Evolutionary conservation across 2,113 vertebrate genomes (phyloP).

Genomic region (Gavia stellata): DNA sequence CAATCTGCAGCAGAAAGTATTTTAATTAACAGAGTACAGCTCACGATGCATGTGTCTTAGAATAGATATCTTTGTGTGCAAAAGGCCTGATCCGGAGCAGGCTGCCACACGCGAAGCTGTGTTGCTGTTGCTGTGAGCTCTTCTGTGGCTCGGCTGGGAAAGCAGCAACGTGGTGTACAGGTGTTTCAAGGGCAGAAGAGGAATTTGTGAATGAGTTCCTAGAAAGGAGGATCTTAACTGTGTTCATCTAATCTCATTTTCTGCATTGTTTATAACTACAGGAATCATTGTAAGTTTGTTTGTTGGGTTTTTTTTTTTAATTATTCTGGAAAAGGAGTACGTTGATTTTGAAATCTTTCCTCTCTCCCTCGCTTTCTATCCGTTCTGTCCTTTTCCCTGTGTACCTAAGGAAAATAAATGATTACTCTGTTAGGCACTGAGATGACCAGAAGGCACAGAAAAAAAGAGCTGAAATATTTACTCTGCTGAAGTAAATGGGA

Average conservation of each 20-base stretch:
- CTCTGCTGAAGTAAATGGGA: conserved; percentile 15
- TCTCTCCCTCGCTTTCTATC: neutral
- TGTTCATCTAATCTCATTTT: neutral
- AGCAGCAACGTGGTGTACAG: neutral
- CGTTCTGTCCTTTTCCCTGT: neutral
- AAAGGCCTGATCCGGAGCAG: neutral
- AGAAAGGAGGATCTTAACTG: neutral
- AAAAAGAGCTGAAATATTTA: conserved; percentile 36
- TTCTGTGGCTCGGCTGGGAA: neutral
- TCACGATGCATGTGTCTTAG: neutral
- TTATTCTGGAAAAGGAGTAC: neutral
- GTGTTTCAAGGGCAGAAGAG: conserved; percentile 17
- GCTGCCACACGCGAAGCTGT: accelerated
- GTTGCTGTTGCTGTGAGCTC: neutral
- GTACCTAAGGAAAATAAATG: conserved; percentile 3
- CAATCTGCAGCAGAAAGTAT: neutral
- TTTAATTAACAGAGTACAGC: neutral
- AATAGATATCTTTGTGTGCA: neutral
- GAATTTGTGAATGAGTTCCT: conserved; percentile 44
- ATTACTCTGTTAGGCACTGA: neutral
- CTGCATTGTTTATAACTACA: neutral
- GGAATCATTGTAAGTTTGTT: neutral
- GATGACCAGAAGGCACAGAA: neutral
- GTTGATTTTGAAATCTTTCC: neutral
- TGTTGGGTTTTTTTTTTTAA: neutral